Evolutionary conservation across 2,113 vertebrate species (phyloP).

Genomic region (Lamprotornis superbus): DNA sequence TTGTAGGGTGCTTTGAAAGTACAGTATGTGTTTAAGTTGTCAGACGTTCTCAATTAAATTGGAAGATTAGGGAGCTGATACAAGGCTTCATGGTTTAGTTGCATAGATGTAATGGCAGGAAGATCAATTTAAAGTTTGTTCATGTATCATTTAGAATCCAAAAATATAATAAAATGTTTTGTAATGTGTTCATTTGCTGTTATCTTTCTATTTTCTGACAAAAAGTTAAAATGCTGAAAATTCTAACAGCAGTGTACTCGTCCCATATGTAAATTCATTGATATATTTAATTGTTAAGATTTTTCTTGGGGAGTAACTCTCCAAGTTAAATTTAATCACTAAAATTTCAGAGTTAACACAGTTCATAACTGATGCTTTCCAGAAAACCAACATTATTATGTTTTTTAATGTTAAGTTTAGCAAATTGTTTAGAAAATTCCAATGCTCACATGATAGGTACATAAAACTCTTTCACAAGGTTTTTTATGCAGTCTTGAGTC

Average conservation of each 20-base stretch:
- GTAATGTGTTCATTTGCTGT: neutral
- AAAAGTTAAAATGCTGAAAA: neutral
- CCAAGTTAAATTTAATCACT: neutral
- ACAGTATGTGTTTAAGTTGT: neutral
- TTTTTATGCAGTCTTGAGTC: neutral
- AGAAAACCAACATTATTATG: neutral
- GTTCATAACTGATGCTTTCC: neutral
- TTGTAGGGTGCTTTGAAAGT: neutral
- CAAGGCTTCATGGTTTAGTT: neutral
- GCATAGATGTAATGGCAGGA: neutral
- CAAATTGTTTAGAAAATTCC: neutral
- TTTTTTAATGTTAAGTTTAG: neutral
- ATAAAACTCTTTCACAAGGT: neutral
- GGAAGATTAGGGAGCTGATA: neutral
- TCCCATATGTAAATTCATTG: neutral
- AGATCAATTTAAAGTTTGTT: neutral
- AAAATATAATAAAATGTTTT: neutral
- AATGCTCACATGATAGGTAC: neutral
- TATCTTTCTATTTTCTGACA: neutral
- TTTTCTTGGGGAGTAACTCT: neutral
- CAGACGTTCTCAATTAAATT: neutral
- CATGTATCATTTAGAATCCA: neutral
- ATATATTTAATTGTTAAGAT: neutral
- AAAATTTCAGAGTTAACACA: neutral
- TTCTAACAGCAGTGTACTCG: neutral